phyloP scores from a whole-genome alignment of 2,888 invertebrate species.

The Diadromus collaris region DNA sequence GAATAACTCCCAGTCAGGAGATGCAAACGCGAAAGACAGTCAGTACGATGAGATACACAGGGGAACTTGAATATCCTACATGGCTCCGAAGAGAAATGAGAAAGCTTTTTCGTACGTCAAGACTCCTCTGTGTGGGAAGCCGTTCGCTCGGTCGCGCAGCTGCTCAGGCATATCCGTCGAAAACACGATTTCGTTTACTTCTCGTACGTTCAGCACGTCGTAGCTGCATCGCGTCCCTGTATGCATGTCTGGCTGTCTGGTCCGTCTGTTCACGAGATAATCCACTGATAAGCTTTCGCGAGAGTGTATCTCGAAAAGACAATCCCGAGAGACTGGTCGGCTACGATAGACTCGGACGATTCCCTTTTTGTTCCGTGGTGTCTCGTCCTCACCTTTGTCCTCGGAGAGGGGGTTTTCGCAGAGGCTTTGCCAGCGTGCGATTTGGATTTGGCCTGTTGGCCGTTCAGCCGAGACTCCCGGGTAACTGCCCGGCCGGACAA shows the following conservation, averaged over 20 bases:
- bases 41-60: slow-evolving; percentile 1
- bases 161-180: slow-evolving; percentile 28
- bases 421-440: slow-evolving; percentile 8
- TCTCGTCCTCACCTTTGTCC: slow-evolving; percentile 32
- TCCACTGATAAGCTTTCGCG: slow-evolving; percentile 58
- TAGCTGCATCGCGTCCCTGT: background rate
- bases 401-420: slow-evolving; percentile 12
- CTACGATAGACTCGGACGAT: slow-evolving; percentile 8
- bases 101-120: slow-evolving; percentile 44
- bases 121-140: background rate
- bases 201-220: slow-evolving; percentile 19
- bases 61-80: slow-evolving; percentile 21
- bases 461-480: slow-evolving; percentile 7
- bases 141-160: background rate
- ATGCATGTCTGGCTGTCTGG: slow-evolving; percentile 42
- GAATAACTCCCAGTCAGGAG: background rate
- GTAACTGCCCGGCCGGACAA: slow-evolving; percentile 18
- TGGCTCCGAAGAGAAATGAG: slow-evolving; percentile 41
- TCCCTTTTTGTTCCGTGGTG: slow-evolving; percentile 43
- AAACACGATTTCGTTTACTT: slow-evolving; percentile 43
- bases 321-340: slow-evolving; percentile 11
- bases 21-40: slow-evolving; percentile 3
- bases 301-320: slow-evolving; percentile 28
- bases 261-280: slow-evolving; percentile 54
- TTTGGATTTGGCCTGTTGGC: slow-evolving; percentile 30